These are phyloP conservation scores for Toxotes jaculatrix DNA, from an alignment of 2,113 vertebrate genomes.

Conservation along the genomic window DNA sequence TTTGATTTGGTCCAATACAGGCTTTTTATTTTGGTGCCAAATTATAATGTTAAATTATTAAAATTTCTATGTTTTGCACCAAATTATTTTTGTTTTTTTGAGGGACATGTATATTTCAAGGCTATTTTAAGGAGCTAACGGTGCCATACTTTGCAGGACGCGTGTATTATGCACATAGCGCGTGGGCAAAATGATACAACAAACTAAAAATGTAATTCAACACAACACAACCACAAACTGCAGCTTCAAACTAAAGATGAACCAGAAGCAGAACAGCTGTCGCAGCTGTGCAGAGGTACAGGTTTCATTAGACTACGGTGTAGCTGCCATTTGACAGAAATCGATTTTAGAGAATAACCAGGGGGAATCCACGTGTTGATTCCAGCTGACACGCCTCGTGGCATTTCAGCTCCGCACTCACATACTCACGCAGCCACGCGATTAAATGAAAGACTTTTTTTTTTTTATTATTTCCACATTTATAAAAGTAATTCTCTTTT, in stretches of 20 bases:
- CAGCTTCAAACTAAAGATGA: neutral
- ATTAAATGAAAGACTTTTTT: conserved; percentile 92
- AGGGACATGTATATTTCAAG: neutral
- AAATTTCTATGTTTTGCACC: too few relatives aligned
- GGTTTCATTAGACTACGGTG: neutral
- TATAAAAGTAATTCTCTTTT: conserved; percentile 90
- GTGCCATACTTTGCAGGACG: too few relatives aligned
- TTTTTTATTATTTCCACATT: conserved; percentile 90
- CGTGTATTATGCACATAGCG: too few relatives aligned
- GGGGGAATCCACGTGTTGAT: conserved; percentile 44
- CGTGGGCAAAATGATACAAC: neutral
- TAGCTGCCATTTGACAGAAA: neutral
- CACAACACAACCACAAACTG: neutral
- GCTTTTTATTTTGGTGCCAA: neutral
- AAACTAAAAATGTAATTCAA: neutral
- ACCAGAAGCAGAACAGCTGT: neutral
- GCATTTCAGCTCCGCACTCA: conserved; percentile 32
- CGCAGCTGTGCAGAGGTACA: too few relatives aligned
- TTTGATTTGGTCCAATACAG: neutral
- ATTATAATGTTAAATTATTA: neutral
- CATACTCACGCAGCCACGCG: conserved; percentile 57
- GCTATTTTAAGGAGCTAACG: neutral
- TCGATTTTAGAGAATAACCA: neutral
- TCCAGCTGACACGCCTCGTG: conserved; percentile 6
- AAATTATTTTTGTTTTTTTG: too few relatives aligned